Conservation (phyloP, 2,113 vertebrate species). For the Sinocyclocheilus anshuiensis region DNA sequence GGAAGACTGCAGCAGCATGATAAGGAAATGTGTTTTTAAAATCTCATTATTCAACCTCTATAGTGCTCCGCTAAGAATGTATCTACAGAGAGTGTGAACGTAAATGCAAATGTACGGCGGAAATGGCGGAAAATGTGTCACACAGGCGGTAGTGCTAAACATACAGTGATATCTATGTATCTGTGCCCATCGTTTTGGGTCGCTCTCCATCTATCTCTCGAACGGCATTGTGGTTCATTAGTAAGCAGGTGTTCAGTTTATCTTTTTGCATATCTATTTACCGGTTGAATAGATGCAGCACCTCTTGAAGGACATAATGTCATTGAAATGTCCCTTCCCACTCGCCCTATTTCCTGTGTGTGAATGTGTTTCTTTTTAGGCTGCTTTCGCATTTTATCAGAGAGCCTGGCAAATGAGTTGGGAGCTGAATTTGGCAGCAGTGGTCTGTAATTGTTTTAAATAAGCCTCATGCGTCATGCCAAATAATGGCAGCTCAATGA, state of each 20-base stretch:
- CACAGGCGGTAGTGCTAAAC: not conserved
- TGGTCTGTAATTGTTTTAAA: constrained; percentile 76
- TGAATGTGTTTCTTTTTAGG: not conserved
- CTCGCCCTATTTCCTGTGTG: not conserved
- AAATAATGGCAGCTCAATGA: constrained; percentile 69
- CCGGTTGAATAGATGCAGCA: constrained; percentile 12
- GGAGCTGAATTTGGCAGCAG: constrained; percentile 68
- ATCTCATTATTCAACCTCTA: constrained; percentile 19
- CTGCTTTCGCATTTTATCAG: constrained; percentile 63
- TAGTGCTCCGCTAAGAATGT: not conserved
- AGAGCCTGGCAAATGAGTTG: constrained; percentile 59
- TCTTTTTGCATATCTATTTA: constrained; percentile 38
- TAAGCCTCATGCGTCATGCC: constrained; percentile 70
- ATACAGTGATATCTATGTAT: not conserved
- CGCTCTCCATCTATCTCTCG: not conserved
- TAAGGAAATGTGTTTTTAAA: constrained; percentile 30
- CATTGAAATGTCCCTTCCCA: constrained; percentile 32
- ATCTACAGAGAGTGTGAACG: not conserved
- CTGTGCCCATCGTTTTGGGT: not conserved
- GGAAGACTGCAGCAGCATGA: constrained; percentile 15
- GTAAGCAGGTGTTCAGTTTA: constrained; percentile 32
- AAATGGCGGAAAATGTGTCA: not conserved
- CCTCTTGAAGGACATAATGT: constrained; percentile 36
- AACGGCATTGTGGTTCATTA: constrained; percentile 12
- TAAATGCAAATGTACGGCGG: constrained; percentile 15